Evolutionary conservation across 2,888 invertebrate species (phyloP), one percentile per base, ranked within the genome.

Genomic region (Tholera decimalis): DNA sequence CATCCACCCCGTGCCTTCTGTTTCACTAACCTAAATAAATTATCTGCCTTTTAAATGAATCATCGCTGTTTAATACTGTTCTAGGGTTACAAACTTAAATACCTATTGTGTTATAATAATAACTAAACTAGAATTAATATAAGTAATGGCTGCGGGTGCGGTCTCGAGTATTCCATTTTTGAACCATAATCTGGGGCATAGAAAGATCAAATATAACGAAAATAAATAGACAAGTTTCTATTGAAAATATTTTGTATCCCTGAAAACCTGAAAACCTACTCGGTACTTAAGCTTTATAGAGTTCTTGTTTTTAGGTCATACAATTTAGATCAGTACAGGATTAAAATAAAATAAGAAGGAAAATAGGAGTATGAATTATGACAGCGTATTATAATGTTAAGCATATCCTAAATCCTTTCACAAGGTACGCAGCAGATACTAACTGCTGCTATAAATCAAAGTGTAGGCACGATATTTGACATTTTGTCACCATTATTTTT

Each of bases 21-120:
- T 85, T 85, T 84, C 73, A 79, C 80, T 79, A 83, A 82, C 79
- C 77, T 83, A 84, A 86, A 85, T 85, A 84, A 86, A 84, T 89
- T 84, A 85, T 81, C 73, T 72, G 70, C 67, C 75, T 77, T 80
- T 79, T 86, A 84, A 87, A 83, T 84, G 61, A 87, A 87, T 85
- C 80, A 87, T 82, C 71, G 69, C 77, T 66, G 62, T 80, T 80
- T 74, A 83, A 83, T 80, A 79, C 78, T 77, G 61, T 68, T 79
- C 58, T 65, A 73, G 53, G 63, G 64, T 70, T 68, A 64, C 33
- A 54, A 66, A 66, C 58, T 44, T 56, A 62, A 71, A 68, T 59
- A n/a, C n/a, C n/a, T n/a, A 80, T 68, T 65, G 18, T 47, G 5
- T 55, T 54, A 37, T 46, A 35, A 55, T 60, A 60, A 67, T 55